A percentile compares a stretch with the other conserved stretches of the same genome.
Conservation (phyloP, 2,113 vertebrate species). For the Tragelaphus imberbis region DNA sequence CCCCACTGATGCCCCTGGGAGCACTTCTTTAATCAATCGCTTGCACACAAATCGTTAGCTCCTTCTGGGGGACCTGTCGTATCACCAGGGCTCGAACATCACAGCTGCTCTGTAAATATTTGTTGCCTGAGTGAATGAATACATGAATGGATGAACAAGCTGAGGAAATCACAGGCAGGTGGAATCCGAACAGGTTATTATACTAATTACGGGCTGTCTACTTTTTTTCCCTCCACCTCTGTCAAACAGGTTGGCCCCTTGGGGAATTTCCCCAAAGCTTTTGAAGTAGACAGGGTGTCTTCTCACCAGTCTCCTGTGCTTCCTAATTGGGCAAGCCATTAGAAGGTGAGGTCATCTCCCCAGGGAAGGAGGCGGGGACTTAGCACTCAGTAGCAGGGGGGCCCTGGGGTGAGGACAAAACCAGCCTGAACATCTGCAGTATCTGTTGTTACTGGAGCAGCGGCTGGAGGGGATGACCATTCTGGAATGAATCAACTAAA, state of each 20-base stretch:
- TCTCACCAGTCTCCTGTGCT: not conserved
- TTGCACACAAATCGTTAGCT: conserved; percentile 52
- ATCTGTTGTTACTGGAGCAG: not conserved
- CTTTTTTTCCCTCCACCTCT: not conserved
- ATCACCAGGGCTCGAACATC: not conserved
- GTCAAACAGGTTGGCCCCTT: conserved; percentile 27
- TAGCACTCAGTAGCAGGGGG: not conserved
- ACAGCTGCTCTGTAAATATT: conserved; percentile 60
- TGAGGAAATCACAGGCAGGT: conserved; percentile 50
- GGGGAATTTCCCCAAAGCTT: conserved; percentile 25
- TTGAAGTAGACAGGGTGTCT: not conserved
- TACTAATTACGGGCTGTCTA: conserved; percentile 40
- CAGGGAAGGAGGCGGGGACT: not conserved
- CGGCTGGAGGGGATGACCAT: not conserved
- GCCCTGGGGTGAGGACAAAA: not conserved
- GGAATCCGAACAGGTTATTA: conserved; percentile 46
- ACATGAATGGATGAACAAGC: conserved; percentile 40
- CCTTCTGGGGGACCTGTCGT: conserved; percentile 17
- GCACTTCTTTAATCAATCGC: conserved; percentile 32
- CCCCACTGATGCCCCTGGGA: not conserved
- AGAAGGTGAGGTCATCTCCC: conserved; percentile 45
- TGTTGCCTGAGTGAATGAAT: conserved; percentile 55
- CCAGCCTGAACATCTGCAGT: not conserved
- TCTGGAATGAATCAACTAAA: not conserved
- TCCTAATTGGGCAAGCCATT: conserved; percentile 25